phyloP scores from a whole-genome alignment of 2,888 invertebrate species.

The Ceraclea dissimilis region DNA sequence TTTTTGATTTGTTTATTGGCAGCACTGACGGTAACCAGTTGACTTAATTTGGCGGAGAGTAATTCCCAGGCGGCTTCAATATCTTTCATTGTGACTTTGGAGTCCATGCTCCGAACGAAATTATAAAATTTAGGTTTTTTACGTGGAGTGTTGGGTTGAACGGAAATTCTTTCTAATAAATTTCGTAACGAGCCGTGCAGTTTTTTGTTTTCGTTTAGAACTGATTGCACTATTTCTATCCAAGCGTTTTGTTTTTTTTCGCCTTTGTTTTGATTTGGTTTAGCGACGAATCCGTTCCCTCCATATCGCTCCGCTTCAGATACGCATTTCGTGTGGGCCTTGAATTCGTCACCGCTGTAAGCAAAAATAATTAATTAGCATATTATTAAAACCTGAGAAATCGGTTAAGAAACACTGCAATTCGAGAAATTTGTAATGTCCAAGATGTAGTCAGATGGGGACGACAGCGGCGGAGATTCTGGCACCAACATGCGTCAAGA shows the following conservation, averaged over 20 bases:
- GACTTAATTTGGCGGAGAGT: constrained; percentile 48
- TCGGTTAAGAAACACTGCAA: too few species aligned
- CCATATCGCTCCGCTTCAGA: constrained; percentile 84
- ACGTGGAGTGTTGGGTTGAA: constrained; percentile 74
- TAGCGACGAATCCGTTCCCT: constrained; percentile 68
- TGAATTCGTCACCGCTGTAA: constrained; percentile 67
- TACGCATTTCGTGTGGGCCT: constrained; percentile 75
- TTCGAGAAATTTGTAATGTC: too few species aligned
- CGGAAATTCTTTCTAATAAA: constrained; percentile 60
- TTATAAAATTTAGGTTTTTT: constrained; percentile 79
- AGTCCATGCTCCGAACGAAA: constrained; percentile 60
- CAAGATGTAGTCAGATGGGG: too few species aligned
- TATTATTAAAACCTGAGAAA: neutral
- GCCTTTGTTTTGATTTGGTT: constrained; percentile 68
- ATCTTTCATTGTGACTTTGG: constrained; percentile 48
- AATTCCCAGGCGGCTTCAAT: constrained; percentile 64
- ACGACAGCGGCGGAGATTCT: too few species aligned
- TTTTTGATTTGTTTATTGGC: constrained; percentile 2
- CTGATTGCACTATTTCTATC: constrained; percentile 63
- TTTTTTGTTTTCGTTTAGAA: constrained; percentile 50
- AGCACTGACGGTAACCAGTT: constrained; percentile 33
- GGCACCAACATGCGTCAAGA: too few species aligned
- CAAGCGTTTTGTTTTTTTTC: constrained; percentile 81
- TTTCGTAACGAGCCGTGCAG: constrained; percentile 50
- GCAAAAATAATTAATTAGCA: constrained; percentile 22